Evolutionary conservation across 1,140 invertebrate species (phyloP).

Genomic region (Procambarus virginalis): DNA sequence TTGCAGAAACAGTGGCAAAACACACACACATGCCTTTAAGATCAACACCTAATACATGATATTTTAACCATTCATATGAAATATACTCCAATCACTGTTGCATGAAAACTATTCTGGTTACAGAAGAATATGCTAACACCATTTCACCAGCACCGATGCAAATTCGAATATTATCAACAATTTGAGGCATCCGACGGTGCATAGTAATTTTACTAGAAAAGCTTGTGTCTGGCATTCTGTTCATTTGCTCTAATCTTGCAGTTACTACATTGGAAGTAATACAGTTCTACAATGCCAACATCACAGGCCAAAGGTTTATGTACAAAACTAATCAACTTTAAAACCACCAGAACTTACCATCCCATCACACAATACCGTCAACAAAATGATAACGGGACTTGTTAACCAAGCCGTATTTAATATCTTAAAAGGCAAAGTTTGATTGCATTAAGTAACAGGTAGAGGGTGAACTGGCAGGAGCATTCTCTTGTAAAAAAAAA

Average conservation of each 20-base stretch:
- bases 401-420: not conserved
- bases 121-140: not conserved
- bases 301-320: not conserved
- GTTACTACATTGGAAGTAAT: not conserved
- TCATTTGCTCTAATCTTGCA: not conserved
- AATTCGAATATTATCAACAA: not conserved
- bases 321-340: too few species aligned
- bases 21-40: not conserved
- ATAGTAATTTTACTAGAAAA: not conserved
- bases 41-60: not conserved
- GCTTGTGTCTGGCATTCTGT: not conserved
- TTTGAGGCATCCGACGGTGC: not conserved
- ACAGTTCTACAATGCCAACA: not conserved
- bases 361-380: too few species aligned
- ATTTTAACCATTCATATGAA: not conserved
- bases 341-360: too few species aligned
- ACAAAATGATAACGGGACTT: not conserved
- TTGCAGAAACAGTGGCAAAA: not conserved
- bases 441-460: not conserved
- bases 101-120: not conserved
- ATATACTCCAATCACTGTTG: not conserved
- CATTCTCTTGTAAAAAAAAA: not conserved
- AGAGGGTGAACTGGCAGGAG: slow-evolving; percentile 1
- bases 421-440: not conserved
- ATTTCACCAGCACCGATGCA: not conserved